Evolutionary conservation across 2,797 vertebrate genomes (phyloP).

Genomic region (Sciurus carolinensis): DNA sequence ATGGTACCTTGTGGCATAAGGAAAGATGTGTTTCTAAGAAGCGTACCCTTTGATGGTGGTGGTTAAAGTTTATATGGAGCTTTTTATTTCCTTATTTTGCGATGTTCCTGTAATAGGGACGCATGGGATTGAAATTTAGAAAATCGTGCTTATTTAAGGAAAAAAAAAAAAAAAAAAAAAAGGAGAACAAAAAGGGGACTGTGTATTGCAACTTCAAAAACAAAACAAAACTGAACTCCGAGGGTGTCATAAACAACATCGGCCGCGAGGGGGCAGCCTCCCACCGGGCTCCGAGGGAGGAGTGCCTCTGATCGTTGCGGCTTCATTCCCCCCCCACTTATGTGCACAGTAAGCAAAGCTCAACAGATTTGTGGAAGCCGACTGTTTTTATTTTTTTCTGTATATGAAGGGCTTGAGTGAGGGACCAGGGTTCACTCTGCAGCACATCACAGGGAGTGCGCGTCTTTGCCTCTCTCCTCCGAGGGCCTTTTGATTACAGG

Average conservation of each 20-base stretch:
- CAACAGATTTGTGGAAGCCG: background rate
- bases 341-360: constrained; percentile 3
- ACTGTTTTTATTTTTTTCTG: constrained; percentile 46
- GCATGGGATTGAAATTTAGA: background rate
- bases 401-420: constrained; percentile 64
- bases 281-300: background rate
- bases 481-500: background rate
- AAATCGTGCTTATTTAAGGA: background rate
- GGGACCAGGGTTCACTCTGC: constrained; percentile 20
- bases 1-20: background rate
- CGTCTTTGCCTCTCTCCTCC: background rate
- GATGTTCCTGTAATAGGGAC: background rate
- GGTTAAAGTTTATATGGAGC: background rate
- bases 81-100: background rate
- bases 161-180: background rate
- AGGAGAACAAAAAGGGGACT: background rate
- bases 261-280: constrained; percentile 76
- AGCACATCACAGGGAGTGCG: background rate
- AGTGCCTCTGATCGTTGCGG: background rate
- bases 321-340: background rate
- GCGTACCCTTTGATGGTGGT: background rate
- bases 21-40: background rate
- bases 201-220: background rate
- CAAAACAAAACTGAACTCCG: background rate
- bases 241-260: background rate